Percentiles rank a stretch among this genome's conserved stretches.
phyloP scores from a whole-genome alignment of 1,140 invertebrate genomes.

The Conopomorpha cramerella region DNA sequence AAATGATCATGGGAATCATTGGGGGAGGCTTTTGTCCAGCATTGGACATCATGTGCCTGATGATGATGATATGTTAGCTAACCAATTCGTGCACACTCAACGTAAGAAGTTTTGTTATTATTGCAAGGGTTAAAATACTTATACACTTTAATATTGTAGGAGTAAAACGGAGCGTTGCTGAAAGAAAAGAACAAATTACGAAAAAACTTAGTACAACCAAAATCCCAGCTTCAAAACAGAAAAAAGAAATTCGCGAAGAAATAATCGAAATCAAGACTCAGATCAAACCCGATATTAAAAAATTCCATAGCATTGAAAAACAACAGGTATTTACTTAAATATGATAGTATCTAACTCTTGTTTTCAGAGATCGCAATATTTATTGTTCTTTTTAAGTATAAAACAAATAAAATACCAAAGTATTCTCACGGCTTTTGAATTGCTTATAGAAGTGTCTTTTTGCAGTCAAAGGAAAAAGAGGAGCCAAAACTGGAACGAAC shows the following conservation, averaged over 20 bases:
- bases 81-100: too few relatives aligned
- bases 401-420: too few relatives aligned
- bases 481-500: slow-evolving; percentile 38
- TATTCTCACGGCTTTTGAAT: too few relatives aligned
- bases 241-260: slow-evolving; percentile 70
- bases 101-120: too few relatives aligned
- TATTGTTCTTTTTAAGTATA: too few relatives aligned
- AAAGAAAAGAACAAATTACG: slow-evolving; percentile 71
- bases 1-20: too few relatives aligned
- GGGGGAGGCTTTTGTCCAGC: too few relatives aligned
- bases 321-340: slow-evolving; percentile 28
- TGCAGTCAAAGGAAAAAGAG: slow-evolving; percentile 34
- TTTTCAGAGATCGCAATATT: too few relatives aligned
- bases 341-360: too few relatives aligned
- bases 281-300: slow-evolving; percentile 61
- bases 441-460: slow-evolving; percentile 1
- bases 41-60: too few relatives aligned
- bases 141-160: slow-evolving; percentile 32
- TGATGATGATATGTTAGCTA: too few relatives aligned
- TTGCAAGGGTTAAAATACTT: too few relatives aligned
- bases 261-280: slow-evolving; percentile 72
- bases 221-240: slow-evolving; percentile 68
- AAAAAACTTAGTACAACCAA: slow-evolving; percentile 69
- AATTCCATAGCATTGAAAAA: slow-evolving; percentile 54
- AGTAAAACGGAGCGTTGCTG: slow-evolving; percentile 68